These are phyloP conservation scores for Harpagus bidentatus DNA, from an alignment of 2,113 vertebrate genomes.

Conservation along the genomic window DNA sequence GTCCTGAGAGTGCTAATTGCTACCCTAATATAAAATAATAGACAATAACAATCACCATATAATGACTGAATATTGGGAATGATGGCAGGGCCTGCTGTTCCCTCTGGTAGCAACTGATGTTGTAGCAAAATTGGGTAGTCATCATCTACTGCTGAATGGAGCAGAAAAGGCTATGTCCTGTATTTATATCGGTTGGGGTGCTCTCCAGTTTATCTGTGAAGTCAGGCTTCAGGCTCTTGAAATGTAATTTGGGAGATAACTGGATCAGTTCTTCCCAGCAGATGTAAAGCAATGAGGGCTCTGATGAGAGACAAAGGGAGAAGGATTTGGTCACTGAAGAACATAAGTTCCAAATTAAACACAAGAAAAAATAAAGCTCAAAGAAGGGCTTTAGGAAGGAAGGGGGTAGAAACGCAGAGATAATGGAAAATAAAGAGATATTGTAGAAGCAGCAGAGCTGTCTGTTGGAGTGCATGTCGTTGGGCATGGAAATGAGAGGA, in stretches of 20 bases:
- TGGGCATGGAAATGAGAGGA: slow-evolving; percentile 21
- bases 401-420: background rate
- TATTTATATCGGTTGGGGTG: background rate
- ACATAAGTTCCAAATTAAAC: background rate
- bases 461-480: background rate
- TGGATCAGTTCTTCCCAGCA: background rate
- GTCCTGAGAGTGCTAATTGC: background rate
- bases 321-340: slow-evolving; percentile 13
- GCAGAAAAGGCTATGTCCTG: background rate
- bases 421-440: slow-evolving; percentile 10
- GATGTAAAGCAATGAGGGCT: slow-evolving; percentile 4
- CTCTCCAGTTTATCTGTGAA: slow-evolving; percentile 9
- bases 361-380: background rate
- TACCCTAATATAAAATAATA: background rate
- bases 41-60: background rate
- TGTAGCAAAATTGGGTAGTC: background rate
- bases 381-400: background rate
- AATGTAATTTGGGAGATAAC: slow-evolving; percentile 38
- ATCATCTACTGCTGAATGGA: background rate
- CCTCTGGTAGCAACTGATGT: background rate
- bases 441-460: background rate
- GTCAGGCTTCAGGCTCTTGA: background rate
- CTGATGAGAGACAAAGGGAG: slow-evolving; percentile 7
- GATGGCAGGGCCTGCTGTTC: background rate
- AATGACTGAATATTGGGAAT: background rate